Conservation (phyloP, 37 sponge, comb jelly and placozoan species). For the Aplysina aerophoba region DNA sequence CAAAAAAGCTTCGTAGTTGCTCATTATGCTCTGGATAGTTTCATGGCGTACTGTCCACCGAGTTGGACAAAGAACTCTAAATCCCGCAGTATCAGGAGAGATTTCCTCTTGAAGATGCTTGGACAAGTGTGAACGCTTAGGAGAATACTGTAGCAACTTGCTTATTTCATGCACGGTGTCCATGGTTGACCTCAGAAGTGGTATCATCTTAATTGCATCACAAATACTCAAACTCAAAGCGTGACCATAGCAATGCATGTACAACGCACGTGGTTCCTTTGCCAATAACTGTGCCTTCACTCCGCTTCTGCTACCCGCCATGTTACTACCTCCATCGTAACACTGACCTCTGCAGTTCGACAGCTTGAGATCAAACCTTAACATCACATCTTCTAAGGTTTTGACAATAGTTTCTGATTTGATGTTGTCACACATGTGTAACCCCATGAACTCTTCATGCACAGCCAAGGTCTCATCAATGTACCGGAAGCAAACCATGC, state of each 20-base stretch:
- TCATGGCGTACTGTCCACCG: constrained; percentile 47
- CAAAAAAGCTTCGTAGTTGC: constrained; percentile 26
- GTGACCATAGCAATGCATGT: constrained; percentile 39
- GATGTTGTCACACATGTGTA: constrained; percentile 24
- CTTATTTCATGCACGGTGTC: constrained; percentile 49
- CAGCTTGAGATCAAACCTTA: constrained; percentile 38
- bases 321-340: constrained; percentile 49
- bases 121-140: constrained; percentile 25
- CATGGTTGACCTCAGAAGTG: constrained; percentile 41
- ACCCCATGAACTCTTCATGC: constrained; percentile 53
- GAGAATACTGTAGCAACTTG: constrained; percentile 47
- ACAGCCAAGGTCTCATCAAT: constrained; percentile 34
- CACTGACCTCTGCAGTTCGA: constrained; percentile 29
- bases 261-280: constrained; percentile 37
- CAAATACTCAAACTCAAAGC: constrained; percentile 33
- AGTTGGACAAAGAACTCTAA: constrained; percentile 50
- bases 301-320: constrained; percentile 35
- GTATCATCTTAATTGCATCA: constrained; percentile 29
- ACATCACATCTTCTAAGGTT: constrained; percentile 36
- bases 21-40: constrained; percentile 28
- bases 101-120: constrained; percentile 13
- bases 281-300: constrained; percentile 32
- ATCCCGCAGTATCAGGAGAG: constrained; percentile 28
- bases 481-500: constrained; percentile 42
- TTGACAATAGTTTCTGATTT: constrained; percentile 31